Evolutionary conservation across 1,140 invertebrate species (phyloP), one percentile per base, ranked within the genome.

Genomic region (Drosophila sucinea): DNA sequence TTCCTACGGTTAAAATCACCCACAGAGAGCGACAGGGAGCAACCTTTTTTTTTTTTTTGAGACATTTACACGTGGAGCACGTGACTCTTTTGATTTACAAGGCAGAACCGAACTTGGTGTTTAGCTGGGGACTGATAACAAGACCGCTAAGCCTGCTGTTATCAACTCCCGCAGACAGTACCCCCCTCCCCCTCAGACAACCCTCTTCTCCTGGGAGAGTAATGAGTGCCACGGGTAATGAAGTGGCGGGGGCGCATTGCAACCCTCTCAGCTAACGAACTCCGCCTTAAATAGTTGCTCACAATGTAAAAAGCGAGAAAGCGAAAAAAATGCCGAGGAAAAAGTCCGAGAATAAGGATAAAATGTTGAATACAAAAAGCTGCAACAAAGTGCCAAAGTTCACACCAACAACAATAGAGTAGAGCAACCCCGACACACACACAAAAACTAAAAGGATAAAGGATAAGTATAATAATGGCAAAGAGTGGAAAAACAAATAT

Each of bases 331-430:
- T 76, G 58, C 35, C 35, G 60, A 51, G 73, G 64, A 33, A 35
- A 73, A 41, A 44, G 32, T 38, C 70, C 60, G 65, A 8, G 70
- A 41, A 30, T 35, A 35, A 66, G 70, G 56, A 73, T 74, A 74
- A 72, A 54, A 55, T 61, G 44, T 8, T 58, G 65, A 27, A 51
- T 51, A 51, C 44, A 17, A 71, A 78, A 47, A 78, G 79, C 79
- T 82, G 80, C 77, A 77, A 51, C 65, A 68, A 79, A 89, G 84
- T 87, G 83, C 64, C 77, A 89, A 89, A 89, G 84, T 89, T 87
- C 80, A 80, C 84, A 79, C 84, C 83, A 86, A 84, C 66, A 80
- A 79, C 64, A 27, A 25, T 30, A 25, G 51, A 44, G 32, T 3
- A 32, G 30, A 62, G 66, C 60, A 51, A 47, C 41, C 63, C 51